Conservation (phyloP, 2,113 vertebrate genomes). For the Ranitomeya variabilis region DNA sequence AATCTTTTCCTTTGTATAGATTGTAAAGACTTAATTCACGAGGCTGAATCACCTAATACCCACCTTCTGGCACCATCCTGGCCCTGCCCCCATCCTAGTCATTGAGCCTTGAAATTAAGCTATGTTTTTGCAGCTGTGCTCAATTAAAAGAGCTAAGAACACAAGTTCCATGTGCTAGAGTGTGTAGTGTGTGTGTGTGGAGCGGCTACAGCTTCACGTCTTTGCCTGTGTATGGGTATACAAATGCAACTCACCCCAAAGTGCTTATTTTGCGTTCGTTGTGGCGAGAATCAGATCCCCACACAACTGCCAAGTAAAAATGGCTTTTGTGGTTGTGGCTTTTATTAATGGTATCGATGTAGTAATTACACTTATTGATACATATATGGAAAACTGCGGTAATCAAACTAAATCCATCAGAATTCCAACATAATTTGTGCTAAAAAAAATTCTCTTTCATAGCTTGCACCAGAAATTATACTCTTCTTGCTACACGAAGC, state of each 20-base stretch:
- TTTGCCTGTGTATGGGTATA: not conserved
- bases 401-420: no score
- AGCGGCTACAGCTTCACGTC: not conserved
- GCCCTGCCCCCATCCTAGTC: constrained; percentile 23
- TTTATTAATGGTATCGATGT: not conserved
- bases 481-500: no score
- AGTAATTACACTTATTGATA: not conserved
- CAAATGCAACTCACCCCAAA: not conserved
- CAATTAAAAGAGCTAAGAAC: constrained; percentile 39
- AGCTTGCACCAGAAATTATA: no score
- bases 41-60: constrained; percentile 30
- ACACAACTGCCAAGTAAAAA: not conserved
- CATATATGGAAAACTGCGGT: no score
- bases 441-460: no score
- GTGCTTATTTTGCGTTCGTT: not conserved
- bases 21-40: constrained; percentile 28
- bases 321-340: not conserved
- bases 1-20: constrained; percentile 18
- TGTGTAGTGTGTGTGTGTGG: not conserved
- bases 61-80: constrained; percentile 26
- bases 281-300: not conserved
- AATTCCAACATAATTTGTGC: no score
- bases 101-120: constrained; percentile 47
- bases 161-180: constrained; percentile 18
- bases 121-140: constrained; percentile 56